Evolutionary conservation across 2,113 vertebrate genomes (phyloP).

Genomic region (Andinoacara biseriatus): DNA sequence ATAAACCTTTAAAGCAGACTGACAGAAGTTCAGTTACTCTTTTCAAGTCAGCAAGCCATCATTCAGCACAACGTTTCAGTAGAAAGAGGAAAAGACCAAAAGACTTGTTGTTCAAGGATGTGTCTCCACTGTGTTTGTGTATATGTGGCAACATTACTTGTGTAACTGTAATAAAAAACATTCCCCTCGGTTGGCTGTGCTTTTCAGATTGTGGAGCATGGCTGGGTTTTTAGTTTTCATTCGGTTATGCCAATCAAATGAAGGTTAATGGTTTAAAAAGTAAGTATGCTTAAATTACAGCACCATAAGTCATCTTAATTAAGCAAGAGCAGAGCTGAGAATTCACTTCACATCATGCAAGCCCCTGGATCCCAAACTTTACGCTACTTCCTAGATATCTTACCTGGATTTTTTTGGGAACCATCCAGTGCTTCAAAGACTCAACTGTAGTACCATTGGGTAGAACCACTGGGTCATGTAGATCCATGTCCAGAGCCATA

Average conservation of each 20-base stretch:
- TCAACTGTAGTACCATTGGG: constrained; percentile 84
- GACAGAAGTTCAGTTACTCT: neutral
- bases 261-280: neutral
- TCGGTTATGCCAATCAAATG: neutral
- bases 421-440: constrained; percentile 88
- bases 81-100: neutral
- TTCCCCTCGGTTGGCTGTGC: neutral
- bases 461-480: constrained; percentile 88
- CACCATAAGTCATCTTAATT: neutral
- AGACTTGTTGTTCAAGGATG: neutral
- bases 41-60: rapidly evolving
- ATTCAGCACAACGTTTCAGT: neutral
- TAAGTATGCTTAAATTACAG: neutral
- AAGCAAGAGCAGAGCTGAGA: too few relatives aligned
- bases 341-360: neutral
- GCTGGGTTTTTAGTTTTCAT: neutral
- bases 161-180: neutral
- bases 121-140: neutral
- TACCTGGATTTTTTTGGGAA: constrained; percentile 89
- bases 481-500: constrained; percentile 75
- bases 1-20: neutral
- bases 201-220: neutral
- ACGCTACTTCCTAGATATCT: constrained; percentile 14
- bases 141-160: neutral
- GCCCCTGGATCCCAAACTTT: neutral